These are phyloP conservation scores for Pycnomerus fuliginosus DNA, from an alignment of 2,888 invertebrate genomes.

Conservation along the genomic window DNA sequence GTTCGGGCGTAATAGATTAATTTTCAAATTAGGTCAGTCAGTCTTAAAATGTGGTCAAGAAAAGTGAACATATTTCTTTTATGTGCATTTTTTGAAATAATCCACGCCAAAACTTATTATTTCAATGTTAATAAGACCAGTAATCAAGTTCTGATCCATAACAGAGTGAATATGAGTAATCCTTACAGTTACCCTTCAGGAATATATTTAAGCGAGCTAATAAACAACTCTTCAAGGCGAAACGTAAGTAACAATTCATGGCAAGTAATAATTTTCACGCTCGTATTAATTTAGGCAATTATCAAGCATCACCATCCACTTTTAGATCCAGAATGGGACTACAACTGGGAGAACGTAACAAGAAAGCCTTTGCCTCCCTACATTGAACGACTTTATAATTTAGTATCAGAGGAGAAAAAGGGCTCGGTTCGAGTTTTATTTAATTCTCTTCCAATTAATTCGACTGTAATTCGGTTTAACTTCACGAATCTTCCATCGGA, in stretches of 20 bases:
- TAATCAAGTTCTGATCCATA: slow-evolving; percentile 38
- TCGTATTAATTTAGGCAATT: slow-evolving; percentile 5
- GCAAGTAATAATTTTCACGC: slow-evolving; percentile 3
- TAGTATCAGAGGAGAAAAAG: slow-evolving; percentile 6
- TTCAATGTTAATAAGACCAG: slow-evolving; percentile 39
- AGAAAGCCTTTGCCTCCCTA: slow-evolving; percentile 16
- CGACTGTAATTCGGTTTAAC: slow-evolving; percentile 49
- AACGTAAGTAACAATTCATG: slow-evolving; percentile 5
- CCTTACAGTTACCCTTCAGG: slow-evolving; percentile 8
- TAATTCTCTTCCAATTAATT: slow-evolving; percentile 31
- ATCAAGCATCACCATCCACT: slow-evolving; percentile 21
- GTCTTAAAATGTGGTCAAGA: slow-evolving; percentile 7
- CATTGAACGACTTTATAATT: not conserved
- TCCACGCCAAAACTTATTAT: slow-evolving; percentile 34
- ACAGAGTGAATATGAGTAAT: slow-evolving; percentile 30
- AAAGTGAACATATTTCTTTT: not conserved
- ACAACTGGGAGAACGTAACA: slow-evolving; percentile 27
- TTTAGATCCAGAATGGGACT: slow-evolving; percentile 42
- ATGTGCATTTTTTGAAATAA: slow-evolving; percentile 7
- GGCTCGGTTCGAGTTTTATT: slow-evolving; percentile 36
- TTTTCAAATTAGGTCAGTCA: slow-evolving; percentile 14
- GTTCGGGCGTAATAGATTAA: slow-evolving; percentile 12
- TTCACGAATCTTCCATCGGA: slow-evolving; percentile 53
- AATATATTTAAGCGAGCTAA: slow-evolving; percentile 13
- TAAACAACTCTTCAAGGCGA: slow-evolving; percentile 7